Evolutionary conservation across 2,797 vertebrate genomes (phyloP).

Genomic region (Coilia nasus): DNA sequence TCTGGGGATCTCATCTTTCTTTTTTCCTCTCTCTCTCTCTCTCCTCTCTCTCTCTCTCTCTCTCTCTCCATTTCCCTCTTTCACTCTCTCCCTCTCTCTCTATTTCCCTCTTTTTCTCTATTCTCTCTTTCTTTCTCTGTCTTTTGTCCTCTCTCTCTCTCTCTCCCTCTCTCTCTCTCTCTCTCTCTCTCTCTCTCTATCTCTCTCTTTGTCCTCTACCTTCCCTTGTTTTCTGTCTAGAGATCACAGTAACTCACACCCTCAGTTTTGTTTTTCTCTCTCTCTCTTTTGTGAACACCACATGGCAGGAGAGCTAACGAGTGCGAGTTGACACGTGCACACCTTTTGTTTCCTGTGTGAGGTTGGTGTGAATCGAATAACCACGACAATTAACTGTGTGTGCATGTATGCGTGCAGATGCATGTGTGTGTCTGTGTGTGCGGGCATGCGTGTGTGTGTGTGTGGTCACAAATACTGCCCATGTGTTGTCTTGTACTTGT

Average conservation of each 20-base stretch:
- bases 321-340: not conserved
- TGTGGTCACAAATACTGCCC: too few relatives aligned
- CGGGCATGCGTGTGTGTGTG: not conserved
- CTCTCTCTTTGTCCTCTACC: too few relatives aligned
- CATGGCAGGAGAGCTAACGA: not conserved
- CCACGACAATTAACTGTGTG: not conserved
- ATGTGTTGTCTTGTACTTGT: too few relatives aligned
- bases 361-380: not conserved
- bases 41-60: not conserved
- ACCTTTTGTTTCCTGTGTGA: not conserved
- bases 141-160: not conserved
- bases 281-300: not conserved
- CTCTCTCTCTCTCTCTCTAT: not conserved
- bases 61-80: not conserved
- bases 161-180: too few relatives aligned
- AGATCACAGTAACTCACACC: too few relatives aligned
- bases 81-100: constrained; percentile 18
- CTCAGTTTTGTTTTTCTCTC: too few relatives aligned
- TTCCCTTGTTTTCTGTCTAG: too few relatives aligned
- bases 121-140: not conserved
- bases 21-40: not conserved
- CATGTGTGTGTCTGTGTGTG: not conserved
- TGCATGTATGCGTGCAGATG: not conserved
- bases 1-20: constrained; percentile 12
- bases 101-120: not conserved